Percentiles rank a stretch among this genome's conserved stretches.
Conservation (phyloP, 2,888 invertebrate genomes). For the Temnothorax unifasciatus region DNA sequence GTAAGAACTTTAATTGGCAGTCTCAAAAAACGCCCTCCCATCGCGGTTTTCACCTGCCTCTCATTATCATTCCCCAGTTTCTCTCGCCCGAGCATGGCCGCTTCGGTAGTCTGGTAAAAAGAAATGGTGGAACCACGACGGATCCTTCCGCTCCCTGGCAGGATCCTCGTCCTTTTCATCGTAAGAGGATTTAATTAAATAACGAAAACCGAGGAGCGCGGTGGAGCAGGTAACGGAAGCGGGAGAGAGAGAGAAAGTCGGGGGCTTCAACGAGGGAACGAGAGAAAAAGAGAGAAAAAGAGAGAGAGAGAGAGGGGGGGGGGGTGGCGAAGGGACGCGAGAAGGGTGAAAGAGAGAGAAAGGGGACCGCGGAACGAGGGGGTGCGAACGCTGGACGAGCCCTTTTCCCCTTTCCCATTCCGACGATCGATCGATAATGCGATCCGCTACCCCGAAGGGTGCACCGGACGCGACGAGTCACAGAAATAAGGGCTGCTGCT, state of each 20-base stretch:
- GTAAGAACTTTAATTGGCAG: constrained; percentile 10
- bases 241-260: neutral
- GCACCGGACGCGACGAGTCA: constrained; percentile 75
- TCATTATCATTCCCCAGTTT: constrained; percentile 57
- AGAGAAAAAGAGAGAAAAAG: neutral
- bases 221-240: neutral
- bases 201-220: constrained; percentile 42
- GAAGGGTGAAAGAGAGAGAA: constrained; percentile 8
- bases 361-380: neutral
- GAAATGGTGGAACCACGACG: constrained; percentile 12
- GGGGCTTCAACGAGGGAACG: neutral
- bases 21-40: neutral
- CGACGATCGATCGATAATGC: constrained; percentile 76
- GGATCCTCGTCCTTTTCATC: constrained; percentile 48
- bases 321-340: neutral
- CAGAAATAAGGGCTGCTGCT: constrained; percentile 75
- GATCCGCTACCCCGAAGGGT: constrained; percentile 75
- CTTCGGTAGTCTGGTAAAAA: constrained; percentile 30
- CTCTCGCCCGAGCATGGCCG: constrained; percentile 21
- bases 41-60: constrained; percentile 12
- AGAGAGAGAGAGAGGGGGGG: neutral
- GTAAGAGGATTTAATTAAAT: constrained; percentile 71
- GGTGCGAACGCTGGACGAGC: constrained; percentile 58
- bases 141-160: neutral
- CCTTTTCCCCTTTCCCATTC: constrained; percentile 71